Percentiles rank a stretch among this genome's conserved stretches.
phyloP scores from a whole-genome alignment of 1,140 invertebrate species.

The Drosophila arawakana region DNA sequence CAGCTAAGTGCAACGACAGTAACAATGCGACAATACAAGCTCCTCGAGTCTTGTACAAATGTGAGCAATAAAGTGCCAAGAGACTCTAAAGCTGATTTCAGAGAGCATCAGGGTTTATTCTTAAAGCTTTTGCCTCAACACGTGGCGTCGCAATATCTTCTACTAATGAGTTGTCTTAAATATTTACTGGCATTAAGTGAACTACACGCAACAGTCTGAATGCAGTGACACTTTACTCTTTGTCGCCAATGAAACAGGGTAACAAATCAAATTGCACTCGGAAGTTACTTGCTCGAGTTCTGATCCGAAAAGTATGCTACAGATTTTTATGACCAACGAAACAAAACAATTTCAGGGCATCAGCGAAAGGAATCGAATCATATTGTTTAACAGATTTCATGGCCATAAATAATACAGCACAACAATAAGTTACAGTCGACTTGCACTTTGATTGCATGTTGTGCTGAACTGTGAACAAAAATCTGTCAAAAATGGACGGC shows the following conservation, averaged over 20 bases:
- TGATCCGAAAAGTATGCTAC: constrained; percentile 46
- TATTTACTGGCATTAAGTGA: constrained; percentile 44
- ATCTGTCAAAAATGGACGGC: not conserved
- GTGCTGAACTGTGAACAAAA: constrained; percentile 2
- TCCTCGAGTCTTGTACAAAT: constrained; percentile 36
- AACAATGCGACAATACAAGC: constrained; percentile 37
- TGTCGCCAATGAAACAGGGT: constrained; percentile 8
- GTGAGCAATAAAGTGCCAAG: constrained; percentile 59
- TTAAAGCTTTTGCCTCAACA: constrained; percentile 50
- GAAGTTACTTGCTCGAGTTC: not conserved
- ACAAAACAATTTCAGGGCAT: constrained; percentile 46
- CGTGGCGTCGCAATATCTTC: constrained; percentile 28
- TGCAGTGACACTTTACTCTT: not conserved
- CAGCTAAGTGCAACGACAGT: constrained; percentile 65
- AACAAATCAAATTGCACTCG: constrained; percentile 42
- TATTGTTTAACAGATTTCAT: constrained; percentile 42
- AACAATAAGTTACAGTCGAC: not conserved
- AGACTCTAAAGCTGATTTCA: constrained; percentile 18
- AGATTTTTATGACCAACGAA: constrained; percentile 49
- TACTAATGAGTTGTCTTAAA: constrained; percentile 71
- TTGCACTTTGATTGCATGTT: constrained; percentile 10
- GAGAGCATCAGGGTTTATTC: constrained; percentile 18
- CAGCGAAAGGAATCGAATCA: constrained; percentile 51
- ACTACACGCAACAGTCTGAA: constrained; percentile 14
- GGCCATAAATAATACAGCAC: constrained; percentile 52